phyloP scores from a whole-genome alignment of 2,113 vertebrate genomes.

The human (Homo sapiens) region DNA sequence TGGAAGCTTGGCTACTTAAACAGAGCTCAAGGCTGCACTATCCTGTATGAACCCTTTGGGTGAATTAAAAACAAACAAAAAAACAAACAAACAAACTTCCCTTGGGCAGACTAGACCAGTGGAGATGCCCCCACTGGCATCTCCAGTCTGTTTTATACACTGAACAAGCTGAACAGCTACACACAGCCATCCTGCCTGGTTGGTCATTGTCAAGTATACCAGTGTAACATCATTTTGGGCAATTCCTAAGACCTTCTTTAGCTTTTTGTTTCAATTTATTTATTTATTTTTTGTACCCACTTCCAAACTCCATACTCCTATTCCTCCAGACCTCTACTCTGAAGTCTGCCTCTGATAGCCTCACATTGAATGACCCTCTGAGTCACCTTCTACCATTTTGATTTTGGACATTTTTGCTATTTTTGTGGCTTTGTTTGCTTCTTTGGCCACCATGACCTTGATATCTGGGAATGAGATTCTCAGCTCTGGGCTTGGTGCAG shows the following conservation, averaged over 20 bases:
- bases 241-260: neutral
- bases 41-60: neutral
- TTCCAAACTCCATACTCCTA: neutral
- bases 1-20: neutral
- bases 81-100: neutral
- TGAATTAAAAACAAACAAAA: neutral
- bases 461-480: neutral
- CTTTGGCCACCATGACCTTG: neutral
- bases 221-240: neutral
- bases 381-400: neutral
- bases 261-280: neutral
- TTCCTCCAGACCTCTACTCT: neutral
- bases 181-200: rapidly evolving
- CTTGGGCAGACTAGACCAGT: neutral
- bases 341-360: neutral
- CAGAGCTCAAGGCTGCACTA: neutral
- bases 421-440: neutral
- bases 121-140: neutral
- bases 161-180: neutral
- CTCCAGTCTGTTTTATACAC: neutral
- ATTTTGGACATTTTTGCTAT: neutral
- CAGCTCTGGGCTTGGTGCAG: neutral
- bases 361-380: neutral
- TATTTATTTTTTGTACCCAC: neutral
- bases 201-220: neutral